These are phyloP conservation scores for Exephanes ischioxanthus DNA, from an alignment of 2,888 invertebrate species.

Conservation along the genomic window DNA sequence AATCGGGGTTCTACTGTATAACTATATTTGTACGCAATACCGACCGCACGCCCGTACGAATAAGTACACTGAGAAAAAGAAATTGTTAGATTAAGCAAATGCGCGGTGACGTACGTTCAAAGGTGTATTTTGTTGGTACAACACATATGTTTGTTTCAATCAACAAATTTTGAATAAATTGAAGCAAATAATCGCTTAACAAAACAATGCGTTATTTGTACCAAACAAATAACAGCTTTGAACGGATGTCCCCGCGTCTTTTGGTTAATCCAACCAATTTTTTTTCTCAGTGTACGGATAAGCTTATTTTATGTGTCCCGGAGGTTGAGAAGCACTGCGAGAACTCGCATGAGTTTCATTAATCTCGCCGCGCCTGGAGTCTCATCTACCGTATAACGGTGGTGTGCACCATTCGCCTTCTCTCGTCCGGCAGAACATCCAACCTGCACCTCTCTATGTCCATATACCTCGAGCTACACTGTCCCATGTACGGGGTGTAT, in stretches of 20 bases:
- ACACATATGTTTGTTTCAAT: too few species aligned
- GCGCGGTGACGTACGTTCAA: too few species aligned
- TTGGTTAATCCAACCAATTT: too few species aligned
- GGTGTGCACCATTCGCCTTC: constrained; percentile 46
- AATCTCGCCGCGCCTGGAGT: constrained; percentile 81
- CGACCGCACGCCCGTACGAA: neutral
- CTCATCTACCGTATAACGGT: constrained; percentile 70
- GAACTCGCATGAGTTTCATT: constrained; percentile 78
- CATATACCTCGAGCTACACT: neutral
- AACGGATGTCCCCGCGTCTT: too few species aligned
- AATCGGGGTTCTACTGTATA: neutral
- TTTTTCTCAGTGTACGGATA: too few species aligned
- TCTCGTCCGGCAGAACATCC: constrained; percentile 37
- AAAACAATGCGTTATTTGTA: too few species aligned
- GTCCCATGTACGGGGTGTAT: constrained; percentile 30
- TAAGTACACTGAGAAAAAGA: too few species aligned
- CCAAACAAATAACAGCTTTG: too few species aligned
- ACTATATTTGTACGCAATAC: neutral
- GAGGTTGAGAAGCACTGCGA: constrained; percentile 74
- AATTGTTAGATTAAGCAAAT: too few species aligned
- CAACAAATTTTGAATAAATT: too few species aligned
- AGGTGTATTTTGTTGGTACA: too few species aligned
- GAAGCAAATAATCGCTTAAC: too few species aligned
- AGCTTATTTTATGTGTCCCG: neutral
- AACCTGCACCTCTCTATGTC: constrained; percentile 51